Conservation (phyloP, 2,888 invertebrate genomes). For the Epinotia bilunana region DNA sequence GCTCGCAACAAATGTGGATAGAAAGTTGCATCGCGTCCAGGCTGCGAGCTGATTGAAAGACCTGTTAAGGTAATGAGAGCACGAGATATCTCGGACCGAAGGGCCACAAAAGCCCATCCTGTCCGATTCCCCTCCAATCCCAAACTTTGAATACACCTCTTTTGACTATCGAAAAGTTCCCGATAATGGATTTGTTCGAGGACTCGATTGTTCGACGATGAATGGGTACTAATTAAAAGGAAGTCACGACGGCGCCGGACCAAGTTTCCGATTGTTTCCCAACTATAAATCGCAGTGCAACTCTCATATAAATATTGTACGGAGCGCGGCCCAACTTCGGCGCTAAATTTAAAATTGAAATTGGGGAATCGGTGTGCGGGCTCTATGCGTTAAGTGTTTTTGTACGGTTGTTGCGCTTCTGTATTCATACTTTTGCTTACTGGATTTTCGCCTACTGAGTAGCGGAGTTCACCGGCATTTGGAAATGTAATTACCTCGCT, state of each 20-base stretch:
- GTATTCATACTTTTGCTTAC: constrained; percentile 21
- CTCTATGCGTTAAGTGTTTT: constrained; percentile 53
- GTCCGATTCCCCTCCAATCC: constrained; percentile 69
- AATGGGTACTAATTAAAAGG: constrained; percentile 85
- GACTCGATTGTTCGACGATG: constrained; percentile 82
- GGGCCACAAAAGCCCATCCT: constrained; percentile 62
- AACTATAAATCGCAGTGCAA: constrained; percentile 78
- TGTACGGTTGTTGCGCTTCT: constrained; percentile 19
- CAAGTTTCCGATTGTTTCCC: constrained; percentile 79
- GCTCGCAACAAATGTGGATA: constrained; percentile 11
- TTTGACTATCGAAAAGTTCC: constrained; percentile 83
- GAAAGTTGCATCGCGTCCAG: constrained; percentile 14
- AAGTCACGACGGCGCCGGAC: constrained; percentile 80
- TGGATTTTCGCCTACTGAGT: not conserved
- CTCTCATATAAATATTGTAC: constrained; percentile 80
- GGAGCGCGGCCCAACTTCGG: constrained; percentile 68
- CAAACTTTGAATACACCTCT: constrained; percentile 81
- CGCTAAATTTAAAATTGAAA: constrained; percentile 80
- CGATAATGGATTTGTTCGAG: constrained; percentile 82
- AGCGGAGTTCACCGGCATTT: not conserved
- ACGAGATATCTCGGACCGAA: constrained; percentile 57
- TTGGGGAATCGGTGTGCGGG: constrained; percentile 63
- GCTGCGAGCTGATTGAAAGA: constrained; percentile 29
- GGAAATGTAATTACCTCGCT: not conserved
- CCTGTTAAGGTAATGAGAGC: constrained; percentile 31